Base-by-base conservation (phyloP, 2,797 vertebrate genomes). In the Dromococcyx pavoninus region DNA sequence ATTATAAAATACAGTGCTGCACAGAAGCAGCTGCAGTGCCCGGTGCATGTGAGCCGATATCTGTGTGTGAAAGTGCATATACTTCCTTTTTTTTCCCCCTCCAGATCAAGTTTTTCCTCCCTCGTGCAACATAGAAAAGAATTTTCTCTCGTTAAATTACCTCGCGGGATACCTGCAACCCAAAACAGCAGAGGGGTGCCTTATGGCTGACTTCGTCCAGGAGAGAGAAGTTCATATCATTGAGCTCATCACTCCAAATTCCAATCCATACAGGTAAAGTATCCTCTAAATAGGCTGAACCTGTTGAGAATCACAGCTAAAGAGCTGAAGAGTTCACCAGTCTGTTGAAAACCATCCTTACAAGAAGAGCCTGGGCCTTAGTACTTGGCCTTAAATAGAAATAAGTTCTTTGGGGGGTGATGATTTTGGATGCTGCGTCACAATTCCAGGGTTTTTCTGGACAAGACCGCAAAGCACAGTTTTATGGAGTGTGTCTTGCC, bases 81-180 rank as follows among this genome's bases (percentile, higher is more conserved):
- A 13, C 14, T 54, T 70, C 28, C 51, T 50, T 62, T 13, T 2
- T 9, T 17, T 54, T 54, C 32, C 13, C 3, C 25, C 93, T 97
- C 89, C 97, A 99, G 99, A 99, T 97, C 97, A 98, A 43, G 96
- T 98, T 70, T 99, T 99, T 94, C 98, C 99, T 88, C 97, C 98
- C 50, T 98, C 93, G 0, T 99, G 99, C 97, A 98, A 97, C 91
- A 99, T 99, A 67, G 98, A 99, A 87, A 99, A 98, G 96, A 99
- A 98, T 95, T 99, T 99, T 96, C 98, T 99, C 67, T 99, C 99
- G 5, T 97, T 99, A 95, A 99, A 99, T 98, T 99, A 99, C 97
- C 98, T 99, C 93, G 99, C 99, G n/a, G 98, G 98, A 88, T 99
- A 99, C 83, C 94, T 99, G 30, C 98, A 99, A 73, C 98, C 98